Evolutionary conservation across 92 coral and sea anemone genomes (phyloP), one percentile per base, ranked within the genome.

Genomic region (Zoanthus sansibaricus): DNA sequence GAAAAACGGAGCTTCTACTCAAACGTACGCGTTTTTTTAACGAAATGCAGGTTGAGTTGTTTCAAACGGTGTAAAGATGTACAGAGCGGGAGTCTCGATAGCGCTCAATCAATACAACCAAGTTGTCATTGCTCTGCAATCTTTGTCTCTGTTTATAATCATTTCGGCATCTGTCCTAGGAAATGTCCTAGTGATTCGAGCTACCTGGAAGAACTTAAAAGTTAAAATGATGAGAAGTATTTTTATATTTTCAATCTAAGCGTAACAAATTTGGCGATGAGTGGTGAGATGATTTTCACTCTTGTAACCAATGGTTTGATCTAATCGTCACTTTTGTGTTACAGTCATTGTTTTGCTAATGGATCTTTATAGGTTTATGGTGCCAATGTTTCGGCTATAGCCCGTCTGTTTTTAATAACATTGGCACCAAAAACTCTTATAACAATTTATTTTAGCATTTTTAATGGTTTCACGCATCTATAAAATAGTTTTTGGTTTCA

Each of bases 251-350:
- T 80, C 62, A 80, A 80, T 49, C 59, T 80, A 7, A 80, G 85
- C 37, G 73, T 66, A n/a, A 74, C 85, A 46, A 74, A 80, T 80
- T 66, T 80, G 6, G 47, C 62, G 18, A 80, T 80, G 85, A 80
- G 85, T 46, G 74, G 33, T 45, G 44, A 44, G 59, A 80, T 80
- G 85, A 6, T 66, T 8, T 5, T 80, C 4, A 20, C 85, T 4
- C 6, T 80, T 0, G 45, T 66, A 25, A 59, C 85, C 14, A 47
- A 66, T 66, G 85, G 85, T 21, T n/a, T 44, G 1, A 62, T 80
- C 46, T 33, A 31, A 49, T 9, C 75, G 59, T 6, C 9, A 37
- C 5, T 14, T 66, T 4, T 80, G 85, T 62, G 44, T 52, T 62
- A 25, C 3, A 4, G 59, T 62, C 45, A 68, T 62, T 66, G 25